These are phyloP conservation scores for Doryteuthis pealeii DNA, from an alignment of 1,140 invertebrate genomes.

Conservation along the genomic window DNA sequence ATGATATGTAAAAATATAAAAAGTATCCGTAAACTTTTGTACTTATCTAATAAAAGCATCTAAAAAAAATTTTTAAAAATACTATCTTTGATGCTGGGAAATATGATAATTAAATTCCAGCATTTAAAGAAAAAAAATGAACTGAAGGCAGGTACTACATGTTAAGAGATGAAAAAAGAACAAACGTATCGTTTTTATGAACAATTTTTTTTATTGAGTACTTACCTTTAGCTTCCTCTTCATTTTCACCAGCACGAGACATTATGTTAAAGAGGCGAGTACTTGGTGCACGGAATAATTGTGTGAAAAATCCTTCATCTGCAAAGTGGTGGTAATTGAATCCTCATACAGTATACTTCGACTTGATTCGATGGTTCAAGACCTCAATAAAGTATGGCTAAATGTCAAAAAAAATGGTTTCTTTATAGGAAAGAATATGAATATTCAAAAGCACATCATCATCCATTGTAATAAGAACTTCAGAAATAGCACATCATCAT, in stretches of 20 bases:
- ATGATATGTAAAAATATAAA: too few relatives aligned
- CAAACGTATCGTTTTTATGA: background rate
- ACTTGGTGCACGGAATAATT: slow-evolving; percentile 86
- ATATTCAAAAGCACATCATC: too few relatives aligned
- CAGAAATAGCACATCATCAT: too few relatives aligned
- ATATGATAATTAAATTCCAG: background rate
- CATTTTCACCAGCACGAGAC: slow-evolving; percentile 86
- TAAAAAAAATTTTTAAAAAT: background rate
- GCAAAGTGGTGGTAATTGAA: slow-evolving; percentile 78
- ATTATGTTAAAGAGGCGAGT: slow-evolving; percentile 93
- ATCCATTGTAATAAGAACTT: too few relatives aligned
- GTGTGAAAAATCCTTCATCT: slow-evolving; percentile 81
- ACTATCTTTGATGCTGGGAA: background rate
- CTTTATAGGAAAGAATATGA: too few relatives aligned
- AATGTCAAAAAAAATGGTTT: too few relatives aligned
- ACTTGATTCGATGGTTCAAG: slow-evolving; percentile 59
- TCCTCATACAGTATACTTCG: slow-evolving; percentile 73
- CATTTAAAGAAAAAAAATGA: background rate
- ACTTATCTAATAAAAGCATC: too few relatives aligned
- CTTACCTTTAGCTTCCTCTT: slow-evolving; percentile 84
- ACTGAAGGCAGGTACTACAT: too few relatives aligned
- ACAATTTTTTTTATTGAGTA: background rate
- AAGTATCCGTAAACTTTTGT: too few relatives aligned
- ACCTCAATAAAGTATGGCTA: slow-evolving; percentile 48
- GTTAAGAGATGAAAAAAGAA: background rate